Evolutionary conservation across 2,888 invertebrate genomes (phyloP).

Genomic region (Sepiola atlantica): DNA sequence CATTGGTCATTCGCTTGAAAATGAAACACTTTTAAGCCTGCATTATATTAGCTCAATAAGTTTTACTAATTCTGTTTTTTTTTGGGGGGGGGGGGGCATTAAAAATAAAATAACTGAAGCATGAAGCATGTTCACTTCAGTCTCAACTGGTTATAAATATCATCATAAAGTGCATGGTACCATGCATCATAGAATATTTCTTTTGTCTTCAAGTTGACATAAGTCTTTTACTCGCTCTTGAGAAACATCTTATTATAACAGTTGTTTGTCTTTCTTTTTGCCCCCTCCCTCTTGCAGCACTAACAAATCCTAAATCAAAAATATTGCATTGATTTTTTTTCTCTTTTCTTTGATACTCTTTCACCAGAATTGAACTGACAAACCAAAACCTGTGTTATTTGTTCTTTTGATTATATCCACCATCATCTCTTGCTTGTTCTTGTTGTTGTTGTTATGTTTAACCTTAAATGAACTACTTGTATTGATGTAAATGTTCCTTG

Average conservation of each 20-base stretch:
- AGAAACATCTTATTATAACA: neutral
- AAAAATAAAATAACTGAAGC: neutral
- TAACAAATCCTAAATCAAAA: neutral
- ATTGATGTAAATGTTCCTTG: neutral
- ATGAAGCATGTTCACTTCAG: neutral
- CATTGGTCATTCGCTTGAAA: neutral
- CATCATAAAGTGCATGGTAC: neutral
- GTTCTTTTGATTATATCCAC: neutral
- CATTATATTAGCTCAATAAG: too few relatives aligned
- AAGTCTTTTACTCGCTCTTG: neutral
- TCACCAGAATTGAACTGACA: neutral
- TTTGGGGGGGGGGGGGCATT: too few relatives aligned
- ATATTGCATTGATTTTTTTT: neutral
- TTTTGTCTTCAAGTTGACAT: neutral
- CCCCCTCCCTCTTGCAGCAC: neutral
- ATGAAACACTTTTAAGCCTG: too few relatives aligned
- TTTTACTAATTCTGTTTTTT: too few relatives aligned
- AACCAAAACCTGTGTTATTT: slow-evolving; percentile 13
- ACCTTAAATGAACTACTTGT: neutral
- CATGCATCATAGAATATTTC: neutral
- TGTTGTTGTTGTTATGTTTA: neutral
- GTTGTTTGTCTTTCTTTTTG: neutral
- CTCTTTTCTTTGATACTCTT: neutral
- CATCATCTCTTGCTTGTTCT: neutral
- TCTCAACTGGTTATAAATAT: neutral